Percentiles rank a stretch among this genome's conserved stretches.
phyloP scores from a whole-genome alignment of 1,140 invertebrate genomes.

The Holotrichia oblita region DNA sequence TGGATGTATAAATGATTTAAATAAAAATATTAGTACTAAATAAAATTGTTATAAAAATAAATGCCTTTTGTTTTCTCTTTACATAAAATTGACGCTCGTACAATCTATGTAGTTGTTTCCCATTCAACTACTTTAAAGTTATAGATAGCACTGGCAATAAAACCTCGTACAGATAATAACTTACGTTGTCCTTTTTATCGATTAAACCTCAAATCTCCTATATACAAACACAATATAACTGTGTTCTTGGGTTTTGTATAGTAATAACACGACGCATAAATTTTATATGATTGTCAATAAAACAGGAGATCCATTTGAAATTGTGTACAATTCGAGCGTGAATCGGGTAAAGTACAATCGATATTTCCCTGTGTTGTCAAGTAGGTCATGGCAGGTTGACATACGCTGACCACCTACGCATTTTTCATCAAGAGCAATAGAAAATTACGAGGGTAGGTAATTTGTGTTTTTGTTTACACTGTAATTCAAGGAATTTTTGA shows the following conservation, averaged over 20 bases:
- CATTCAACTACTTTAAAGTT: not conserved
- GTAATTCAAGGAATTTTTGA: no score
- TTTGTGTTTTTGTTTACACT: not conserved
- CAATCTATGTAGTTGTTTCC: not conserved
- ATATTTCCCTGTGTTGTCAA: slow-evolving; percentile 1
- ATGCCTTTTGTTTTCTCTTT: no score
- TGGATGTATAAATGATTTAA: no score
- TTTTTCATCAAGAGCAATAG: not conserved
- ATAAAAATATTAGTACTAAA: no score
- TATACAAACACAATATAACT: not conserved
- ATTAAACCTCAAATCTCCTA: not conserved
- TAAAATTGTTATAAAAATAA: no score
- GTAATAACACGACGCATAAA: not conserved
- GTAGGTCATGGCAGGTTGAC: not conserved
- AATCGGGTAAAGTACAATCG: not conserved
- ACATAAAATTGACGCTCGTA: no score
- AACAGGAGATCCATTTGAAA: not conserved
- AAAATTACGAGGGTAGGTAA: not conserved
- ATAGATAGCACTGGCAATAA: not conserved
- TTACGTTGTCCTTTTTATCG: not conserved
- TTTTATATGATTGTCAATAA: slow-evolving; percentile 7
- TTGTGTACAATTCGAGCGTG: not conserved
- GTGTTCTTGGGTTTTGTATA: not conserved
- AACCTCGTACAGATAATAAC: not conserved
- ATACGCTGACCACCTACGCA: not conserved